Evolutionary conservation across 2,888 invertebrate species (phyloP), one percentile per base, ranked within the genome.

Genomic region (Diadromus collaris): DNA sequence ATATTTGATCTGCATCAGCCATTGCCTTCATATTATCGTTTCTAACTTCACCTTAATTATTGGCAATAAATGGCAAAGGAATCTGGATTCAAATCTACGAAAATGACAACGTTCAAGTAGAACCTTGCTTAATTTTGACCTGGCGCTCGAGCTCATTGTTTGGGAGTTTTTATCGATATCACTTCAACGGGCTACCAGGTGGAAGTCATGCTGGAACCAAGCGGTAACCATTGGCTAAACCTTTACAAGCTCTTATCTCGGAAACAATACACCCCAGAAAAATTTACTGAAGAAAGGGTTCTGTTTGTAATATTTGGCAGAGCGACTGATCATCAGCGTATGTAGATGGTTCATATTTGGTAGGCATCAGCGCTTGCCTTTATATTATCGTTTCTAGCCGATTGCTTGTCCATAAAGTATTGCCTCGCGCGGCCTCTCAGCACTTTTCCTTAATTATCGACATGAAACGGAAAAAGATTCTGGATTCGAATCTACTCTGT

Each of bases 391-490:
- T 29, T 56, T 29, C 27, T 2, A 16, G 54, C 27, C 5, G 29
- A n/a, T 64, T 64, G 41, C 21, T 56, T 16, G 54, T 56, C 29
- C 29, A 21, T 19, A n/a, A 46, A 32, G 19, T 21, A 48, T 5
- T 48, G 48, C 34, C 21, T 21, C n/a, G 2, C 27, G 6, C 10
- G 29, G 16, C 54, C 16, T 16, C 27, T 27, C 27, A 29, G 54
- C 27, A n/a, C 27, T 64, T 27, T 64, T 44, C 27, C 68, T 56
- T 41, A 27, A 68, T 68, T 41, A 68, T 68, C 54, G 56, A 16
- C 34, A n/a, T 16, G 24, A 38, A 41, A 41, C 41, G 19, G 56
- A 7, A 29, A 64, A 44, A 64, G 16, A 27, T 41, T 56, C 38
- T 41, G 27, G 54, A 34, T 54, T 68, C 27, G 24, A 46, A 46